phyloP scores from a whole-genome alignment of 2,113 vertebrate species.

The Chroicocephalus ridibundus region DNA sequence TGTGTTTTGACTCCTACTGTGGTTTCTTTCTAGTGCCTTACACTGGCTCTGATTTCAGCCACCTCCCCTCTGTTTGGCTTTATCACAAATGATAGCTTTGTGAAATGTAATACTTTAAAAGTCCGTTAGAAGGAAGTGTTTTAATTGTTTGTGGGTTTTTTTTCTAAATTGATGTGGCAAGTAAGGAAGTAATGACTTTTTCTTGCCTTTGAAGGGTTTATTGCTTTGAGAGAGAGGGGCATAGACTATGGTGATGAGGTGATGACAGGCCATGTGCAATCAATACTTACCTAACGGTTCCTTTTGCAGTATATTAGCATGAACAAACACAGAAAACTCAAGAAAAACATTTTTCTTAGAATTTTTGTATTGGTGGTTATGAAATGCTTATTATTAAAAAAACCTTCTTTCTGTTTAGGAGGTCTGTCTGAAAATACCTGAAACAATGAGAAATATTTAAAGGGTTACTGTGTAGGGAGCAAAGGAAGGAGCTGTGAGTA shows the following conservation, averaged over 20 bases:
- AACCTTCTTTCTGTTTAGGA: not conserved
- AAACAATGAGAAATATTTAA: not conserved
- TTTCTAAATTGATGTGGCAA: not conserved
- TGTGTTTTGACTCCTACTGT: not conserved
- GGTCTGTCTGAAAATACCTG: not conserved
- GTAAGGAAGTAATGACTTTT: not conserved
- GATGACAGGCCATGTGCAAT: not conserved
- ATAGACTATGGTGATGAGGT: not conserved
- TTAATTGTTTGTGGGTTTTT: not conserved
- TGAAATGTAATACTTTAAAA: not conserved
- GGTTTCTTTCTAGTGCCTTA: not conserved
- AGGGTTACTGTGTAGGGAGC: not conserved
- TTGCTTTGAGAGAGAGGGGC: not conserved
- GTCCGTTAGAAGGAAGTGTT: not conserved
- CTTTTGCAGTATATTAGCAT: not conserved
- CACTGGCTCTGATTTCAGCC: not conserved
- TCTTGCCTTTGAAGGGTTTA: not conserved
- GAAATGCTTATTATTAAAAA: not conserved
- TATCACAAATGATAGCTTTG: slow-evolving; percentile 2
- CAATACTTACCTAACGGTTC: not conserved
- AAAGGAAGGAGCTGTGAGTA: not conserved
- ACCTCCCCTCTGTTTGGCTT: not conserved
- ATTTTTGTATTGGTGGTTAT: not conserved
- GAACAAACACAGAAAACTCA: not conserved
- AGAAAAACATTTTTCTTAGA: not conserved